Evolutionary conservation across 1,140 invertebrate species (phyloP), one percentile per base, ranked within the genome.

Genomic region (Zophobas morio): DNA sequence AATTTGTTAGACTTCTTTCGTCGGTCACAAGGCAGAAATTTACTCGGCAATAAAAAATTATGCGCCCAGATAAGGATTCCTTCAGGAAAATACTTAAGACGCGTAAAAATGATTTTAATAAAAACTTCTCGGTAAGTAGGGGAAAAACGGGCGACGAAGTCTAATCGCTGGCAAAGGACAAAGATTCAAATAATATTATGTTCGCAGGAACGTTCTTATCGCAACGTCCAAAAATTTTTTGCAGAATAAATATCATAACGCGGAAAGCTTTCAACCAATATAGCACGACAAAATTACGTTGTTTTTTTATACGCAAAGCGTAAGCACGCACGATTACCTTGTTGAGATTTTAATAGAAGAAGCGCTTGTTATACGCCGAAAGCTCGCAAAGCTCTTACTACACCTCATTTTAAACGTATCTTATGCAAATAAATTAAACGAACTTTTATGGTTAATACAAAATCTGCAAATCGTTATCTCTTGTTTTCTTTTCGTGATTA

Each of bases 71-170:
- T 51, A 51, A 51, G 49, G 20, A 51, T 51, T 51, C 49, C 49
- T 51, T 51, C 49, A 51, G 3, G 49, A 51, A 51, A 51, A 51
- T 51, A 51, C 49, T 51, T 5, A 4, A 51, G 49, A 51, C 49
- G 42, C 49, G n/a, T 51, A 51, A 51, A 51, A 51, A 51, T 51
- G 49, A 20, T 51, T 51, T 51, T 51, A 51, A 51, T 51, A 51
- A 51, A 51, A 51, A 51, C 49, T 51, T 51, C 49, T 20, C 49
- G 49, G 4, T 51, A 51, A 51, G 49, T 51, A 51, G 49, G 49
- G 20, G 49, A 51, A 51, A 51, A 51, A 51, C 4, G 49, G 49
- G 49, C n/a, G n/a, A 5, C 2, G n/a, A 20, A 20, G 49, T 51
- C 49, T 51, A 51, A 51, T 51, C 49, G 49, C 49, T 2, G 49